Conservation (phyloP, 2,797 vertebrate genomes). For the Eurystomus glaucurus region DNA sequence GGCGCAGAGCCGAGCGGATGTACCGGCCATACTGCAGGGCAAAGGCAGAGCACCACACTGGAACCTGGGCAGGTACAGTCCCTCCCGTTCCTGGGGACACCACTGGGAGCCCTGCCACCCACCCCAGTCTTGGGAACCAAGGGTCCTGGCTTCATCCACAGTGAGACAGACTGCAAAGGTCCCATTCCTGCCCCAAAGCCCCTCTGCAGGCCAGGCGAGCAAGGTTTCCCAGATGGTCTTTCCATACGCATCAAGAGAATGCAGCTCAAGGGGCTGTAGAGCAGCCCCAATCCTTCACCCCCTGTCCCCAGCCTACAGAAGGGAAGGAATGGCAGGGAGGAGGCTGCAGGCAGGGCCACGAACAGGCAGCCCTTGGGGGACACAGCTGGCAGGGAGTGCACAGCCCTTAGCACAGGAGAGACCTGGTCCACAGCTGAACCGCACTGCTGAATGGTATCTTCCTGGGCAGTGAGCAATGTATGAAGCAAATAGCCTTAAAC, state of each 20-base stretch:
- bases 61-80: background rate
- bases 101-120: accelerated
- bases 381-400: background rate
- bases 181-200: background rate
- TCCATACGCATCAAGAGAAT: background rate
- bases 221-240: background rate
- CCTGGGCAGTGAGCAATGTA: accelerated
- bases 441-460: accelerated
- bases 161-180: accelerated
- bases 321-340: background rate
- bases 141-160: background rate
- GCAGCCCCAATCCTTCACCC: background rate
- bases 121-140: accelerated
- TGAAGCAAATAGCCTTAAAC: accelerated
- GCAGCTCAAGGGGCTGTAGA: background rate
- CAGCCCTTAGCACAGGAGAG: background rate
- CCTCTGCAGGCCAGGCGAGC: background rate
- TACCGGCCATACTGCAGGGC: conserved; percentile 90
- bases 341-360: background rate
- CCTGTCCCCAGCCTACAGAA: background rate
- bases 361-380: background rate
- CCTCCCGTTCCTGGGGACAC: accelerated
- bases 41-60: background rate
- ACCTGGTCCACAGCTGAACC: background rate
- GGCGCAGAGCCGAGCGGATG: conserved; percentile 91